Conservation (phyloP, 2,888 invertebrate species). For the Leucozona laternaria region DNA sequence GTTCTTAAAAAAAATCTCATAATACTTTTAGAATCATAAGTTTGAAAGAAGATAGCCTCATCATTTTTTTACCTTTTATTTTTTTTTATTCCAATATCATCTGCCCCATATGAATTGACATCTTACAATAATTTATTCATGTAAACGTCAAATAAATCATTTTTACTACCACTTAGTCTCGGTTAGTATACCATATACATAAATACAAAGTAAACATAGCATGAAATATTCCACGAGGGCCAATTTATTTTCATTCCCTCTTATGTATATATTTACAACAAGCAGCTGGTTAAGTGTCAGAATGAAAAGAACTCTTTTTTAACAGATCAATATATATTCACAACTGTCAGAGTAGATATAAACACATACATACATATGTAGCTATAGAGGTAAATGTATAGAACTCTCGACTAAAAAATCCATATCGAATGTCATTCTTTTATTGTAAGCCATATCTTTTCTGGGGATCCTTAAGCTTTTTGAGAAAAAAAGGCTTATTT, state of each 20-base stretch:
- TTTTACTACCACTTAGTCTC: conserved; percentile 54
- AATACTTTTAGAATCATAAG: neutral
- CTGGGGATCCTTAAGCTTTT: conserved; percentile 10
- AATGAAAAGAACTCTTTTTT: conserved; percentile 9
- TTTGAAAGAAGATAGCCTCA: neutral
- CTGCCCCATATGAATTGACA: conserved; percentile 41
- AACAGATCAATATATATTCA: conserved; percentile 33
- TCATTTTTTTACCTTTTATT: neutral
- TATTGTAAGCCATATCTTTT: conserved; percentile 33
- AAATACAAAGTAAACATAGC: conserved; percentile 26
- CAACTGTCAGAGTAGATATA: conserved; percentile 32
- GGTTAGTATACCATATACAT: conserved; percentile 41
- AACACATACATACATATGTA: too few relatives aligned
- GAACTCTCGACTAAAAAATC: conserved; percentile 43
- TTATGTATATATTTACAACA: neutral
- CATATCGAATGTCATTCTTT: conserved; percentile 56
- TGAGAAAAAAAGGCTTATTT: conserved; percentile 38
- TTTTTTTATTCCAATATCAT: neutral
- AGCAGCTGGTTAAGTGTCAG: conserved; percentile 15
- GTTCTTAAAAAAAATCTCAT: neutral
- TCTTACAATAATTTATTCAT: conserved; percentile 44
- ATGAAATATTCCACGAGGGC: conserved; percentile 48
- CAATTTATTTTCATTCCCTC: conserved; percentile 63
- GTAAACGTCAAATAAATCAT: conserved; percentile 60
- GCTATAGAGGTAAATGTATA: neutral